Evolutionary conservation across 2,888 invertebrate genomes (phyloP), one percentile per base, ranked within the genome.

Genomic region (Dexiosoma caninum): DNA sequence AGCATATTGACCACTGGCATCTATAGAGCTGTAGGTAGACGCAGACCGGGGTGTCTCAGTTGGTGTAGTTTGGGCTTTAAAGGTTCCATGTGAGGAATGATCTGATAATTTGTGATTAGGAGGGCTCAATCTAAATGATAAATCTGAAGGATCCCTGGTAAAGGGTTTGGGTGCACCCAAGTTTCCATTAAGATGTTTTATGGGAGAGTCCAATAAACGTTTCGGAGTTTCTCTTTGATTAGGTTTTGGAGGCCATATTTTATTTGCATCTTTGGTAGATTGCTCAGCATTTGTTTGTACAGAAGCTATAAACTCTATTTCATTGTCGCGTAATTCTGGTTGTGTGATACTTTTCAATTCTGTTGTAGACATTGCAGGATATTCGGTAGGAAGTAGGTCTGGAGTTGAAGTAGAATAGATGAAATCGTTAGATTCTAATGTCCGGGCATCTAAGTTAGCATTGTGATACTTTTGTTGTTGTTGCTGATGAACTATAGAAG

Each of bases 191-290:
- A 71, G 40, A 84, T 92, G 92, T 44, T 92, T 89, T 51, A 93
- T 90, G n/a, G 93, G 93, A 2, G 93, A 92, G 86, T 93, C 93
- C 21, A 93, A 91, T 51, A 92, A 88, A 77, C 87, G 85, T 51
- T 89, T 89, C 3, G 90, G 90, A 0, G 90, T 90, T 44, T 88
- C 88, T n/a, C 90, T 84, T 42, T 87, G 85, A 55, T 75, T 84
- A 64, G 69, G 49, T n/a, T 60, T 78, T 59, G 59, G 55, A 8
- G 40, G 67, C 66, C 53, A n/a, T n/a, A n/a, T 53, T 21, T 40
- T 5, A 72, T 81, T 6, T 69, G 10, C 81, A 72, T 53, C 82
- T 44, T 37, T 81, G 27, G 82, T 82, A 66, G 42, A 72, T 67
- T 21, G 84, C 83, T 72, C 76, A 37, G n/a, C 83, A 77, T 53